These are phyloP conservation scores for Ophion slaviceki DNA, from an alignment of 2,888 invertebrate species.

Conservation along the genomic window DNA sequence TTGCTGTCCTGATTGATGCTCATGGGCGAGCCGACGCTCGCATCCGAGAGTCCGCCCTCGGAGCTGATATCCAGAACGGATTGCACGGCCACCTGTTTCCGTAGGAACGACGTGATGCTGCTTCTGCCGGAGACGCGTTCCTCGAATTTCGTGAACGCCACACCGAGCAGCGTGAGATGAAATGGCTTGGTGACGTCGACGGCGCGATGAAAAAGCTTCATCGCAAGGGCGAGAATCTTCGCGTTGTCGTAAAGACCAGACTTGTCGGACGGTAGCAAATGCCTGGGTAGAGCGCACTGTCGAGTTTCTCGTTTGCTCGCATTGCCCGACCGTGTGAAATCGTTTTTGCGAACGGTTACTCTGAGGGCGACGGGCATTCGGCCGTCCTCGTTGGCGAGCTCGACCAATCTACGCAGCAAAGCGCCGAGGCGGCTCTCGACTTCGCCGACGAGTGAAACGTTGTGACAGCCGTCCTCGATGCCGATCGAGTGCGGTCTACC, in stretches of 20 bases:
- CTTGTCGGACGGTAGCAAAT: constrained; percentile 87
- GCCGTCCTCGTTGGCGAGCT: constrained; percentile 91
- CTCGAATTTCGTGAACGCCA: constrained; percentile 92
- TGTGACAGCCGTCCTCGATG: constrained; percentile 91
- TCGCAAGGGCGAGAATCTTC: constrained; percentile 88
- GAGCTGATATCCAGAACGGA: constrained; percentile 85
- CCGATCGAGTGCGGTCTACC: constrained; percentile 92
- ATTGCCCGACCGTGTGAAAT: constrained; percentile 85
- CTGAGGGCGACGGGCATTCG: constrained; percentile 91
- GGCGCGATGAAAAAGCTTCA: constrained; percentile 90
- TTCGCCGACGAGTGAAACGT: constrained; percentile 89
- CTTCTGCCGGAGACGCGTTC: constrained; percentile 89
- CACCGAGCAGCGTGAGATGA: constrained; percentile 91
- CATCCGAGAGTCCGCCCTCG: constrained; percentile 78
- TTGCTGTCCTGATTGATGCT: constrained; percentile 80
- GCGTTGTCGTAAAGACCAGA: constrained; percentile 85
- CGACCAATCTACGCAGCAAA: constrained; percentile 88
- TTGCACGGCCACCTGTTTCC: constrained; percentile 92
- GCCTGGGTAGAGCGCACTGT: constrained; percentile 85
- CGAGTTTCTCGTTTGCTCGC: constrained; percentile 90
- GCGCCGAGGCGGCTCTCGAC: constrained; percentile 90
- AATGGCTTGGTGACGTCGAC: constrained; percentile 90
- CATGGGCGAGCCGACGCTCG: constrained; percentile 83
- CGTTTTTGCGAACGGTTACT: constrained; percentile 90
- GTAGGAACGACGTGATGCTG: constrained; percentile 90